A percentile compares a stretch with the other conserved stretches of the same genome.
phyloP scores from a whole-genome alignment of 1,140 invertebrate genomes.

The Spodoptera litura region DNA sequence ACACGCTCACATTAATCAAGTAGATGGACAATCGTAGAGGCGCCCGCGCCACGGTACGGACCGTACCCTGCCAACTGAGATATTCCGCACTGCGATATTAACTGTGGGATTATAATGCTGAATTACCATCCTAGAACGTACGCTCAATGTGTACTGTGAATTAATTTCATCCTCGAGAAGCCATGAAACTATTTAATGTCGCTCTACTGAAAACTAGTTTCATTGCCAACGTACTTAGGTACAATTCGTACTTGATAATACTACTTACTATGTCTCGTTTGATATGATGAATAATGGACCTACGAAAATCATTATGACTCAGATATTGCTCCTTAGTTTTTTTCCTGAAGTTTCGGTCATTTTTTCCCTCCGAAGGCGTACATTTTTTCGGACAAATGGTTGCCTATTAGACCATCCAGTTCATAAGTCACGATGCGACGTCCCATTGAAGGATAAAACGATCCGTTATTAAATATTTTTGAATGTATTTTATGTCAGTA shows the following conservation, averaged over 20 bases:
- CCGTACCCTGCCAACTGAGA: constrained; percentile 49
- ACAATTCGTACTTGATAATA: background rate
- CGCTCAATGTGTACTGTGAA: constrained; percentile 6
- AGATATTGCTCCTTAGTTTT: too few species aligned
- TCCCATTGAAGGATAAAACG: too few species aligned
- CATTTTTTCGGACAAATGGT: too few species aligned
- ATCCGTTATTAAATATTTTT: too few species aligned
- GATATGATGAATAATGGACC: too few species aligned
- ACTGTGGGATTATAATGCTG: constrained; percentile 2
- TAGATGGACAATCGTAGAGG: constrained; percentile 58
- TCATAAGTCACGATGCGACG: too few species aligned
- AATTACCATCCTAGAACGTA: constrained; percentile 25
- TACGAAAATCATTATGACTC: too few species aligned
- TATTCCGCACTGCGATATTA: constrained; percentile 11
- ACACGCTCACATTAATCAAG: constrained; percentile 76
- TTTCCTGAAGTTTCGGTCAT: too few species aligned
- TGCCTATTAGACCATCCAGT: too few species aligned
- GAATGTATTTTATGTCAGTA: too few species aligned
- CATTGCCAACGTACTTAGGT: background rate
- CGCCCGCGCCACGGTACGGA: constrained; percentile 27
- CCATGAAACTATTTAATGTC: background rate
- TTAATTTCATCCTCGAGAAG: constrained; percentile 17
- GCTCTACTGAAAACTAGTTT: background rate
- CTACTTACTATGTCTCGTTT: too few species aligned
- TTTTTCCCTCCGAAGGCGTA: too few species aligned